Evolutionary conservation across 2,888 invertebrate species (phyloP).

Genomic region (Lepeophtheirus nordmannii): DNA sequence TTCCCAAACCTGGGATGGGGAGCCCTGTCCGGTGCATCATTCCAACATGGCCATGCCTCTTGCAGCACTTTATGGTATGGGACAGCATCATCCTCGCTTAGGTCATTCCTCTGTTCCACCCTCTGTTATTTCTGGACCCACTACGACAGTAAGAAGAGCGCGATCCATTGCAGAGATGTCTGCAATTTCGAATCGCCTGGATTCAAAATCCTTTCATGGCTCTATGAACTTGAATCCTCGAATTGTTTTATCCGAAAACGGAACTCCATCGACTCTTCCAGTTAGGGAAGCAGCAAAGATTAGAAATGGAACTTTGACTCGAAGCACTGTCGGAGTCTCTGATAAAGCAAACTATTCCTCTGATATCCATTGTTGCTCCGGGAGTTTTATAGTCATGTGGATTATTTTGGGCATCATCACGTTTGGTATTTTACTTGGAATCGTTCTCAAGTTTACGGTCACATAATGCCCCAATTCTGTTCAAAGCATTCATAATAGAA

Average conservation of each 20-base stretch:
- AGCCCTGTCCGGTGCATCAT: constrained; percentile 26
- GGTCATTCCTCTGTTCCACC: constrained; percentile 23
- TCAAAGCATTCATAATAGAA: too few species aligned
- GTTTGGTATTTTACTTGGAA: constrained; percentile 20
- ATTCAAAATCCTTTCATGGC: constrained; percentile 18
- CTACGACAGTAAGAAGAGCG: constrained; percentile 23
- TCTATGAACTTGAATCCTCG: constrained; percentile 16
- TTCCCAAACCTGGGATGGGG: constrained; percentile 26
- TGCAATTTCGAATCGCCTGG: not conserved
- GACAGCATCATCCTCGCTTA: not conserved
- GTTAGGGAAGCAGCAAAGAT: constrained; percentile 20
- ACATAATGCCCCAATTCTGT: not conserved
- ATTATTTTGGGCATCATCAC: constrained; percentile 24
- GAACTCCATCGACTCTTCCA: constrained; percentile 23
- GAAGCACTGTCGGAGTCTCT: not conserved
- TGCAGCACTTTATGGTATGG: constrained; percentile 21
- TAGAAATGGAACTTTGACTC: not conserved
- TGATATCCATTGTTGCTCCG: constrained; percentile 17
- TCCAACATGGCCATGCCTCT: constrained; percentile 17
- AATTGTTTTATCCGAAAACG: constrained; percentile 24
- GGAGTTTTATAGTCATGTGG: constrained; percentile 19
- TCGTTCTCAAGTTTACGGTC: constrained; percentile 23
- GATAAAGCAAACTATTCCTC: not conserved
- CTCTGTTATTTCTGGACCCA: constrained; percentile 19
- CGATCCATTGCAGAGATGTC: constrained; percentile 22